Evolutionary conservation across 2,797 vertebrate genomes (phyloP).

Genomic region (Forpus xanthops): DNA sequence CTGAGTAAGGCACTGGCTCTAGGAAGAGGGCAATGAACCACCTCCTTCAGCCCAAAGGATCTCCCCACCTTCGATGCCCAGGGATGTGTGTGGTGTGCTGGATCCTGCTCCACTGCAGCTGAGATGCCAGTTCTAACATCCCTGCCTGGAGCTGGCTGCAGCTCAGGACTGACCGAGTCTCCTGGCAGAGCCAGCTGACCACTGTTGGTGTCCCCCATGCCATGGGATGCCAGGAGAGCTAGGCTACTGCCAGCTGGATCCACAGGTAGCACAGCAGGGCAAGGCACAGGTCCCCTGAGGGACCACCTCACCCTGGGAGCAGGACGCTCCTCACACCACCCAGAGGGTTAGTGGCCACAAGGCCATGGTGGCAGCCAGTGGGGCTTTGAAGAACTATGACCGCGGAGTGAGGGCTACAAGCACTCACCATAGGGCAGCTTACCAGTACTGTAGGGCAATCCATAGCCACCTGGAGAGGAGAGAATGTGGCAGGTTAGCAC

Average conservation of each 20-base stretch:
- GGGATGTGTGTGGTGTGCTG: background rate
- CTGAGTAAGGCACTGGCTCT: background rate
- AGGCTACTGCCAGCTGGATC: background rate
- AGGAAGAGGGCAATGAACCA: background rate
- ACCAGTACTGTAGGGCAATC: slow-evolving; percentile 83
- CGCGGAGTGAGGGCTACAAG: background rate
- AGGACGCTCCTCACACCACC: background rate
- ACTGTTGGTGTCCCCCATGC: background rate
- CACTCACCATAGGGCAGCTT: slow-evolving; percentile 83
- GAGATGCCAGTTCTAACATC: background rate
- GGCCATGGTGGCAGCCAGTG: background rate
- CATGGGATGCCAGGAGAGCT: background rate
- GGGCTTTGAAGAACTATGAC: background rate
- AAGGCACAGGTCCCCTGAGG: background rate
- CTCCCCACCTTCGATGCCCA: background rate
- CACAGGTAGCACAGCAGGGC: background rate
- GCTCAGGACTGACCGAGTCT: accelerated
- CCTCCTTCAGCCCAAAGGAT: background rate
- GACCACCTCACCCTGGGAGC: accelerated
- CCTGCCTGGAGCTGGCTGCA: background rate
- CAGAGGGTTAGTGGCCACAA: accelerated
- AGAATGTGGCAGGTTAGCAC: slow-evolving; percentile 11
- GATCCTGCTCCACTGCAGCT: background rate
- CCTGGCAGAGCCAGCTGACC: background rate
- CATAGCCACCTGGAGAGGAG: slow-evolving; percentile 82